These are phyloP conservation scores for Callionymus lyra DNA, from an alignment of 2,113 vertebrate species.

Conservation along the genomic window DNA sequence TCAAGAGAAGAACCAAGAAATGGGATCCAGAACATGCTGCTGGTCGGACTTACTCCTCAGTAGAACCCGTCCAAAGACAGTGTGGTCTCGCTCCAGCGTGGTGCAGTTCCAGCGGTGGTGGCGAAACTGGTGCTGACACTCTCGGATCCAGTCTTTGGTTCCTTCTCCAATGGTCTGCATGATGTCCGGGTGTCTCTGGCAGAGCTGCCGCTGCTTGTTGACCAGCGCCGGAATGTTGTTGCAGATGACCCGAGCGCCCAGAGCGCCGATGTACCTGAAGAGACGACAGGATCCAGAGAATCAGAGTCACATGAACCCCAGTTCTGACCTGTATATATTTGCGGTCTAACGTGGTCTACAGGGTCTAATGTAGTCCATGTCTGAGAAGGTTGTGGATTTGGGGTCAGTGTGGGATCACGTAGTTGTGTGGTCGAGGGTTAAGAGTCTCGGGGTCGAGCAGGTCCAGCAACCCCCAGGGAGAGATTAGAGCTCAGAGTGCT, in stretches of 20 bases:
- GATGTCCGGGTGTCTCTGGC: constrained; percentile 91
- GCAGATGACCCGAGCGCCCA: constrained; percentile 91
- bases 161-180: constrained; percentile 96
- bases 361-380: not conserved
- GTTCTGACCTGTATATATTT: not conserved
- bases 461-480: constrained; percentile 38
- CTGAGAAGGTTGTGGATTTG: constrained; percentile 20
- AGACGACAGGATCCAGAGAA: not conserved
- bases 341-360: constrained; percentile 2
- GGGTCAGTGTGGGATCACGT: constrained; percentile 11
- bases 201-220: constrained; percentile 91
- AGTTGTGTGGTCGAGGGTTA: constrained; percentile 54
- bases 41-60: constrained; percentile 79
- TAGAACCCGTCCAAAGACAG: constrained; percentile 91
- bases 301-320: not conserved
- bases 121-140: constrained; percentile 96
- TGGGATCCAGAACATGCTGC: too few species aligned
- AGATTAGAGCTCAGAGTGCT: constrained; percentile 46
- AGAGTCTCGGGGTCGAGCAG: constrained; percentile 29
- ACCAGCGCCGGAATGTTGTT: constrained; percentile 94
- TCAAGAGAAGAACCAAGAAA: too few species aligned
- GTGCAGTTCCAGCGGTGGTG: constrained; percentile 99
- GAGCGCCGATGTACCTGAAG: constrained; percentile 87
- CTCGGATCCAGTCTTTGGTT: constrained; percentile 93
- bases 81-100: constrained; percentile 92